Base-by-base conservation (phyloP, 2,888 invertebrate species). In the Drosophila multiciliata region DNA sequence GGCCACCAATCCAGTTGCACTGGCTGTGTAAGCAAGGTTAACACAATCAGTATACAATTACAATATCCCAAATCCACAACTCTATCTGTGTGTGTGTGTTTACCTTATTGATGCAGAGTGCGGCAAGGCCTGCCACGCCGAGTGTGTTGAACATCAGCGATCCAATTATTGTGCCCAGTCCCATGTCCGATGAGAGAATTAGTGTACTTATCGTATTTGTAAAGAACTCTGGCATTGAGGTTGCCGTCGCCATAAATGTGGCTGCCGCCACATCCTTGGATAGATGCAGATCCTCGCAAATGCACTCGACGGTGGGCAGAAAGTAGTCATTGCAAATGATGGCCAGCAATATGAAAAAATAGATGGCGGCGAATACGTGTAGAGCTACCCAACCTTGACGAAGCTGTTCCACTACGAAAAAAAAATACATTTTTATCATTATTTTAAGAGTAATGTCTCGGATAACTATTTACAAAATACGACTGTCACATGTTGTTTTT, bases 191-290 rank as follows among this genome's bases (percentile, higher is more conserved):
- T 78, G 96, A 94, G 0, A 97, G 96, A 15, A 98, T 93, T 85
- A 98, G 96, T 0, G 97, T 97, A 5, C 97, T 98, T 55, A 99
- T 97, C 42, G 98, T 94, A 90, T 97, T 98, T 49, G 98, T 97
- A 93, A 98, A 98, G 75, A 98, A 95, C 93, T 99, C 99, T 0
- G 99, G 99, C 77, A 97, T 97, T 20, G 98, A 98, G 1, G 99
- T 99, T 5, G 99, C 99, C 0, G 98, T 96, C 0, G 99, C 97
- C 97, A 99, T 98, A 88, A 99, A 99, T 0, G 99, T 99, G 3
- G 99, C 99, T 0, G 98, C 99, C 0, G 98, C 99, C 17, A 99
- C 97, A 93, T 99, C 98, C 94, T 95, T 95, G 15, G 96, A 95
- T 86, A 97, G 94, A 85, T 96, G 95, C 49, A 97, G 92, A 92